Base-by-base conservation (phyloP, 2,888 invertebrate genomes). In the Augiades crinisus region DNA sequence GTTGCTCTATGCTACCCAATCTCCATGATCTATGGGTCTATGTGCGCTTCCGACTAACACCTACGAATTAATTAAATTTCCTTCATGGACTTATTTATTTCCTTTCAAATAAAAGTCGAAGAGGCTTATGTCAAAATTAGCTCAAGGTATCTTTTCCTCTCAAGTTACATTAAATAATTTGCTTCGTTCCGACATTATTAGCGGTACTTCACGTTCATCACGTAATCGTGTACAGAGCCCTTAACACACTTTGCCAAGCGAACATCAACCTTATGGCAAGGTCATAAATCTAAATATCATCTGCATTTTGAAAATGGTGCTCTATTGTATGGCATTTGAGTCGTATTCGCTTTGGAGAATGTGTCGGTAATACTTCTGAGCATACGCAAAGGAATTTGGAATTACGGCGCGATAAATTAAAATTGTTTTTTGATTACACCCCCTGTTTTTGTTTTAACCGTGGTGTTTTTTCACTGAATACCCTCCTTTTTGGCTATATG, bases 281-380 rank as follows among this genome's bases (percentile, higher is more conserved):
- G 52, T 54, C 56, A 56, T 59, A 60, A 61, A 68, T 62, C 60
- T 62, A 60, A 64, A 55, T 49, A 21, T 43, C 37, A 24, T 16
- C 21, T 13, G 47, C 40, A 13, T 27, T 10, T 27, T n/a, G 13
- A 0, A 27, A 43, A 27, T 10, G 12, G 4, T 14, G 13, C 19
- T 41, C 6, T 50, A 36, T 16, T 7, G 22, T 7, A 10, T 10
- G 5, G 21, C 2, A 6, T 17, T 49, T 24, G 34, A 17, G 24
- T 22, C 8, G 10, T 16, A 8, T 31, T 40, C 22, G 6, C 40
- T 14, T n/a, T 6, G 13, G 7, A 12, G 22, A 17, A 4, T 12
- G 2, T 10, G 21, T 40, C 44, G 17, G 49, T 44, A 45, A 34
- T 43, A 43, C 31, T 33, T 41, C 16, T 17, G 47, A 24, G 38